Evolutionary conservation across 2,888 invertebrate species (phyloP).

Genomic region (Salticus scenicus): DNA sequence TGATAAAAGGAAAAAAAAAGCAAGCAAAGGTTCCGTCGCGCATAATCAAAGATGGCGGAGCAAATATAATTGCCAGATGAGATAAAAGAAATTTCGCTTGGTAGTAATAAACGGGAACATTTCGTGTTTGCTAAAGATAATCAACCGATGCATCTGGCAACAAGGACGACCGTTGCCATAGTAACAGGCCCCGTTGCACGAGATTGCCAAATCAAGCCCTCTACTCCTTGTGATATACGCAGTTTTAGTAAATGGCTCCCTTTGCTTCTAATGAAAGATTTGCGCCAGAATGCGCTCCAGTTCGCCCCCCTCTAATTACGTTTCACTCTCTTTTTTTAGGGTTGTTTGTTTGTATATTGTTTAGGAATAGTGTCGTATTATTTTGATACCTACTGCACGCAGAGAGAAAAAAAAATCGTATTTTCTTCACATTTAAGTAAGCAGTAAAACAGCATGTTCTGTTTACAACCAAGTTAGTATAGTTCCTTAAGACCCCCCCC

Average conservation of each 20-base stretch:
- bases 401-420: background rate
- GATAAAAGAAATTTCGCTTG: slow-evolving; percentile 69
- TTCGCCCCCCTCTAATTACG: slow-evolving; percentile 61
- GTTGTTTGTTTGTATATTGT: slow-evolving; percentile 58
- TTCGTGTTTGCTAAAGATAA: slow-evolving; percentile 70
- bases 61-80: slow-evolving; percentile 68
- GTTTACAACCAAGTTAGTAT: slow-evolving; percentile 34
- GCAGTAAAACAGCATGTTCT: slow-evolving; percentile 30
- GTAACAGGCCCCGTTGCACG: slow-evolving; percentile 64
- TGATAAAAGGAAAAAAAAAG: background rate
- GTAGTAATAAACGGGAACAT: slow-evolving; percentile 70
- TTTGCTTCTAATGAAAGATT: slow-evolving; percentile 66
- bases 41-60: slow-evolving; percentile 69
- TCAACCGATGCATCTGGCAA: slow-evolving; percentile 70
- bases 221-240: slow-evolving; percentile 65
- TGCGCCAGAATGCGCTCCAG: slow-evolving; percentile 45
- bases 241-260: slow-evolving; percentile 66
- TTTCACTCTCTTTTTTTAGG: slow-evolving; percentile 60
- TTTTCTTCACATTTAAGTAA: slow-evolving; percentile 29
- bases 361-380: slow-evolving; percentile 18
- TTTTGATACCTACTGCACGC: slow-evolving; percentile 41
- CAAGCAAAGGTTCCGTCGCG: slow-evolving; percentile 55
- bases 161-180: slow-evolving; percentile 68
- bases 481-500: too few relatives aligned
- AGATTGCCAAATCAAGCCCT: slow-evolving; percentile 70